Percentiles rank a stretch among this genome's conserved stretches.
phyloP scores from a whole-genome alignment of 2,113 vertebrate species.

The Podilymbus podiceps region DNA sequence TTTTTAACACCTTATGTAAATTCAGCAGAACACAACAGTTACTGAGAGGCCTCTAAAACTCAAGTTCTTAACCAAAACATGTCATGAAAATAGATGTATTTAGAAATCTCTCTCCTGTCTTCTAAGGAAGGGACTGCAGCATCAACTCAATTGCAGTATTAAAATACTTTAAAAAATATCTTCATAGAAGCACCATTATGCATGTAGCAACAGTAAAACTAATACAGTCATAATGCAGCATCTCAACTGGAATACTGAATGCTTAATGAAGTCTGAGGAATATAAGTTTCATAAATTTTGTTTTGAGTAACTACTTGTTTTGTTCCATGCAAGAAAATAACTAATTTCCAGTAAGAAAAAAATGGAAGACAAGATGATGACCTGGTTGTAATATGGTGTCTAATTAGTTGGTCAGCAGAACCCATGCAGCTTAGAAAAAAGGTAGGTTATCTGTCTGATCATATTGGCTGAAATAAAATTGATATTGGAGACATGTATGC shows the following conservation, averaged over 20 bases:
- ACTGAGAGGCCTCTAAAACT: neutral
- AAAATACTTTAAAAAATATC: neutral
- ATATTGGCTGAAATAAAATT: neutral
- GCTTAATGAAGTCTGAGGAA: neutral
- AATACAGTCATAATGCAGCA: neutral
- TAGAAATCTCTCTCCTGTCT: neutral
- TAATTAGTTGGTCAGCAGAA: neutral
- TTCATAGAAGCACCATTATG: neutral
- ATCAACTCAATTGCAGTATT: neutral
- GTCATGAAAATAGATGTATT: neutral
- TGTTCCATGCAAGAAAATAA: neutral
- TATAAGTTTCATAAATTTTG: neutral
- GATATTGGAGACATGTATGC: neutral
- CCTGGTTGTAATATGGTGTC: neutral
- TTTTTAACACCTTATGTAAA: neutral
- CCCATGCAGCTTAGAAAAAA: neutral
- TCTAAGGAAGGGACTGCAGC: neutral
- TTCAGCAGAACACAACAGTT: neutral
- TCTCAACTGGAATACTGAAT: neutral
- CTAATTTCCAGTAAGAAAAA: neutral
- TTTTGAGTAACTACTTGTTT: neutral
- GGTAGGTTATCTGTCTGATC: neutral
- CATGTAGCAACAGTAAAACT: neutral
- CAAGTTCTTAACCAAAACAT: neutral
- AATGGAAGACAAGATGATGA: neutral